Evolutionary conservation across 1,140 invertebrate species (phyloP).

Genomic region (Brachionus rubens): DNA sequence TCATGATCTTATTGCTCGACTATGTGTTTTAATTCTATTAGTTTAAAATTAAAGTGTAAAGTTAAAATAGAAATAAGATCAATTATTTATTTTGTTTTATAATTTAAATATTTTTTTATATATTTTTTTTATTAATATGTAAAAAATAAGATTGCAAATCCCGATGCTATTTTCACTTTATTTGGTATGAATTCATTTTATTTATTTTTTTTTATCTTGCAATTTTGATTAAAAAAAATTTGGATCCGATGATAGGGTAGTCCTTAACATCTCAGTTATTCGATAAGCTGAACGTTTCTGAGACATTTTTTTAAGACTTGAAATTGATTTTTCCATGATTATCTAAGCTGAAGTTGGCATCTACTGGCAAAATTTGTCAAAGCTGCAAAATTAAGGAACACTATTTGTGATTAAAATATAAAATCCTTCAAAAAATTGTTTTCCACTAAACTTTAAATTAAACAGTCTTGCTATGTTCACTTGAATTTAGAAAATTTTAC

Average conservation of each 20-base stretch:
- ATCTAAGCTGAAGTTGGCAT: too few species aligned
- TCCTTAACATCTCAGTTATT: not conserved
- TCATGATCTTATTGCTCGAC: constrained; percentile 1
- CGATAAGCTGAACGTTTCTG: too few species aligned
- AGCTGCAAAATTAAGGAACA: too few species aligned
- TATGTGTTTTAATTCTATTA: too few species aligned
- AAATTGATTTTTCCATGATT: too few species aligned
- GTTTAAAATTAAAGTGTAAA: not conserved
- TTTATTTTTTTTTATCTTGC: constrained; percentile 1
- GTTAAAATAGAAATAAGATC: not conserved
- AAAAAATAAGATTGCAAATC: constrained; percentile 44
- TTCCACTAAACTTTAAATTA: too few species aligned
- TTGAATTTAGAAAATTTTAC: too few species aligned
- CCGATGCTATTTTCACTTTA: constrained; percentile 99
- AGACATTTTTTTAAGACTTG: too few species aligned
- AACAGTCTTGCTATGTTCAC: too few species aligned
- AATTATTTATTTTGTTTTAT: not conserved
- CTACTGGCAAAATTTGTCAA: too few species aligned
- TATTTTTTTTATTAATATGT: not conserved
- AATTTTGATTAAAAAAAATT: not conserved
- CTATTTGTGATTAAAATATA: too few species aligned
- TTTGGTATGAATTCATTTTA: constrained; percentile 70
- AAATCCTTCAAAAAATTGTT: too few species aligned
- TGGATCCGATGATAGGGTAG: not conserved
- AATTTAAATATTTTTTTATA: not conserved